phyloP scores from a whole-genome alignment of 2,888 invertebrate genomes.

The Drosophila peninsularis region DNA sequence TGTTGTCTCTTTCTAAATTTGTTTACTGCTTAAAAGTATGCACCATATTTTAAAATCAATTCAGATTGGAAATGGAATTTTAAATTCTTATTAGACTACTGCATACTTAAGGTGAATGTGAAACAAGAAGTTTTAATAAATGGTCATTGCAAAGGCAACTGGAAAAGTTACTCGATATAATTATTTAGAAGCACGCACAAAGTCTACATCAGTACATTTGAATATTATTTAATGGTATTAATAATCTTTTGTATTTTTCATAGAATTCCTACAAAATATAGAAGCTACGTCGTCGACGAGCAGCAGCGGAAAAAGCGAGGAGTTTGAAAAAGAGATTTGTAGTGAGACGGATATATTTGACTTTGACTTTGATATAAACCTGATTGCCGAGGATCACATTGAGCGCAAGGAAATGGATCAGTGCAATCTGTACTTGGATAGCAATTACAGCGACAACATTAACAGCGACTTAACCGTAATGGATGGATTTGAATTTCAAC shows the following conservation, averaged over 20 bases:
- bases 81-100: background rate
- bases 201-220: background rate
- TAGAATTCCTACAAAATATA: slow-evolving; percentile 81
- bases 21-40: slow-evolving; percentile 49
- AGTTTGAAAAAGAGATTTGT: slow-evolving; percentile 67
- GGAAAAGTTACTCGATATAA: too few species aligned
- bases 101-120: slow-evolving; percentile 12
- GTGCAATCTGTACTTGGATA: slow-evolving; percentile 55
- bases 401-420: slow-evolving; percentile 64
- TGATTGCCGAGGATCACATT: slow-evolving; percentile 74
- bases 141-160: slow-evolving; percentile 22
- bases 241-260: slow-evolving; percentile 42
- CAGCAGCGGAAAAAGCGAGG: slow-evolving; percentile 59
- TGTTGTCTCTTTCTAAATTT: slow-evolving; percentile 29
- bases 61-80: background rate
- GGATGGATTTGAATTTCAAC: slow-evolving; percentile 14
- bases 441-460: slow-evolving; percentile 49
- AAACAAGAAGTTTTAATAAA: background rate
- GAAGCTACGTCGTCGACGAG: slow-evolving; percentile 69
- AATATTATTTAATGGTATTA: slow-evolving; percentile 31
- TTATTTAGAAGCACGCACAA: slow-evolving; percentile 13
- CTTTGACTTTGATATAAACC: slow-evolving; percentile 82
- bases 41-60: slow-evolving; percentile 11
- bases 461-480: slow-evolving; percentile 41
- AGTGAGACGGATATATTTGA: slow-evolving; percentile 72